These are phyloP conservation scores for Rhopalosiphum padi DNA, from an alignment of 1,140 invertebrate species.

Conservation along the genomic window DNA sequence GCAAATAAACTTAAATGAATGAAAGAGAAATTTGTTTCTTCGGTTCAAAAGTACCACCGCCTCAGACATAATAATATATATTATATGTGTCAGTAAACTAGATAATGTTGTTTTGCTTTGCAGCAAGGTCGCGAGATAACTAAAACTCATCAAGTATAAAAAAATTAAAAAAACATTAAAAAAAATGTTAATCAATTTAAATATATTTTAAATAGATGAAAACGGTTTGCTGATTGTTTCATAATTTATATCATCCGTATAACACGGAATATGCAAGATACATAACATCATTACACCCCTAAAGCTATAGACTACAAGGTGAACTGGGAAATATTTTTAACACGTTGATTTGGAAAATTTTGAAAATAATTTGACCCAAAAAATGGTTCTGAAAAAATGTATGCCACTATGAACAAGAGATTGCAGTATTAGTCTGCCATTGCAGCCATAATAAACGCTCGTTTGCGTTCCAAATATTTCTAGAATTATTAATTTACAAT, in stretches of 20 bases:
- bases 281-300: background rate
- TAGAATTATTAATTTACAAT: background rate
- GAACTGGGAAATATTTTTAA: background rate
- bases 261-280: background rate
- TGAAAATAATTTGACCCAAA: background rate
- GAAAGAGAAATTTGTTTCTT: constrained; percentile 38
- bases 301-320: background rate
- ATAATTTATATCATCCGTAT: background rate
- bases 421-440: background rate
- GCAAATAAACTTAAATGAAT: constrained; percentile 41
- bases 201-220: background rate
- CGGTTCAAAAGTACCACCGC: background rate
- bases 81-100: constrained; percentile 41
- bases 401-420: background rate
- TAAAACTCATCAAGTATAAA: background rate
- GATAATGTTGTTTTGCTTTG: background rate
- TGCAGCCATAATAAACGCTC: background rate
- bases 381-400: background rate
- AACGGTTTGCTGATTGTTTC: background rate
- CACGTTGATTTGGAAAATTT: background rate
- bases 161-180: background rate
- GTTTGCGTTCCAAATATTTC: background rate
- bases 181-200: background rate
- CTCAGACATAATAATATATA: constrained; percentile 17
- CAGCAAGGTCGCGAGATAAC: constrained; percentile 19